phyloP scores from a whole-genome alignment of 2,797 vertebrate species.

The Eremophila alpestris region DNA sequence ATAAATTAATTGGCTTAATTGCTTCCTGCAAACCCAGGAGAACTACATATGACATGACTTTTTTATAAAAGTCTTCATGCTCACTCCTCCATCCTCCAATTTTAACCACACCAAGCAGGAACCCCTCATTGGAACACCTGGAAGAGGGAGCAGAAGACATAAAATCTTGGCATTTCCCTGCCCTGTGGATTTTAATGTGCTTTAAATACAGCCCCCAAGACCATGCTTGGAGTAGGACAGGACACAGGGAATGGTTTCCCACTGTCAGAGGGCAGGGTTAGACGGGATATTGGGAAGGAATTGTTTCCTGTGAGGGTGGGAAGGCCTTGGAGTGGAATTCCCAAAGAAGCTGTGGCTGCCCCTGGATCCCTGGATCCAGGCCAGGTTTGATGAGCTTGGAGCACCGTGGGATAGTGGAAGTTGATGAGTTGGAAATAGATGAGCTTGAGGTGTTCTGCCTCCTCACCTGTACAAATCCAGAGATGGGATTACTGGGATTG shows the following conservation, averaged over 20 bases:
- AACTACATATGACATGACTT: constrained; percentile 37
- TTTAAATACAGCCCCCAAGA: background rate
- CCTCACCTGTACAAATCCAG: background rate
- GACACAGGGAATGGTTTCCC: background rate
- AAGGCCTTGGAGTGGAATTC: background rate
- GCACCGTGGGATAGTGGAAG: fast-evolving
- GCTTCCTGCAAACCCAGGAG: constrained; percentile 43
- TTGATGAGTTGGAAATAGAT: background rate
- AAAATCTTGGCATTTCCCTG: background rate
- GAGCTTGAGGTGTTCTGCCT: background rate
- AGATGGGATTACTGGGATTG: background rate
- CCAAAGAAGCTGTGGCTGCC: background rate
- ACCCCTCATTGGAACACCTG: background rate
- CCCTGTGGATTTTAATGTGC: background rate
- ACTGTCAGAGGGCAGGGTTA: background rate
- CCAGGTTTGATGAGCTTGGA: fast-evolving
- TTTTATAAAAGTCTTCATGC: background rate
- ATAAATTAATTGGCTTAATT: constrained; percentile 75
- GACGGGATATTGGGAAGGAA: background rate
- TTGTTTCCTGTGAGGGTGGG: fast-evolving
- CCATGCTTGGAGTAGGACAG: fast-evolving
- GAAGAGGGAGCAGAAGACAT: background rate
- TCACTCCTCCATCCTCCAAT: background rate
- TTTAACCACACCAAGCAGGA: background rate
- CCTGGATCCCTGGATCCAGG: background rate